phyloP scores from a whole-genome alignment of 2,113 vertebrate genomes.

The Circaetus cinerascens region DNA sequence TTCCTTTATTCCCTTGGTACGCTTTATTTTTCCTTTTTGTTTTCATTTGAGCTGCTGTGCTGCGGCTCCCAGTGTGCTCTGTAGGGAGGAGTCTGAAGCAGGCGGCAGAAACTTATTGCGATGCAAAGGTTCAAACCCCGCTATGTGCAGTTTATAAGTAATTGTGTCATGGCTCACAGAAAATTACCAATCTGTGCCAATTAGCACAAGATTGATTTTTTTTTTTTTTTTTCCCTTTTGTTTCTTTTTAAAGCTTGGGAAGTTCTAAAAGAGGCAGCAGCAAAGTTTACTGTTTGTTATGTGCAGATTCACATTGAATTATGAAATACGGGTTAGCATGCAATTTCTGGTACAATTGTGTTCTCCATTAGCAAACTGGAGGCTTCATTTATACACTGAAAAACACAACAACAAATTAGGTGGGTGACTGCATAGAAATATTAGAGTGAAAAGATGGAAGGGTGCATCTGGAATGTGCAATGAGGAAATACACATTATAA shows the following conservation, averaged over 20 bases:
- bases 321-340: constrained; percentile 25
- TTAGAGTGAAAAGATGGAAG: constrained; percentile 52
- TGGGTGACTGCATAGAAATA: constrained; percentile 61
- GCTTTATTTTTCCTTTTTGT: neutral
- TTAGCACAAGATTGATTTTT: constrained; percentile 26
- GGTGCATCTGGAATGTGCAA: constrained; percentile 17
- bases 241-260: neutral
- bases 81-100: neutral
- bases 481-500: constrained; percentile 55
- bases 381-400: constrained; percentile 46
- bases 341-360: neutral
- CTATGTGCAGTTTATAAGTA: neutral
- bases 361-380: constrained; percentile 52
- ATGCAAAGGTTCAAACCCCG: neutral
- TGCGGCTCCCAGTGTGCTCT: neutral
- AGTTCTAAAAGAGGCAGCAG: constrained; percentile 9
- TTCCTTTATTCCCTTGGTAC: neutral
- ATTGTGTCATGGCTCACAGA: constrained; percentile 14
- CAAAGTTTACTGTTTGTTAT: neutral
- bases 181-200: neutral
- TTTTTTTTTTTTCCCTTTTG: neutral
- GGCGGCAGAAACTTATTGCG: neutral
- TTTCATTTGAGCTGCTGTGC: neutral
- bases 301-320: constrained; percentile 5
- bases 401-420: constrained; percentile 51